Evolutionary conservation across 2,888 invertebrate species (phyloP), one percentile per base, ranked within the genome.

Genomic region (Dorcus parallelipipedus): DNA sequence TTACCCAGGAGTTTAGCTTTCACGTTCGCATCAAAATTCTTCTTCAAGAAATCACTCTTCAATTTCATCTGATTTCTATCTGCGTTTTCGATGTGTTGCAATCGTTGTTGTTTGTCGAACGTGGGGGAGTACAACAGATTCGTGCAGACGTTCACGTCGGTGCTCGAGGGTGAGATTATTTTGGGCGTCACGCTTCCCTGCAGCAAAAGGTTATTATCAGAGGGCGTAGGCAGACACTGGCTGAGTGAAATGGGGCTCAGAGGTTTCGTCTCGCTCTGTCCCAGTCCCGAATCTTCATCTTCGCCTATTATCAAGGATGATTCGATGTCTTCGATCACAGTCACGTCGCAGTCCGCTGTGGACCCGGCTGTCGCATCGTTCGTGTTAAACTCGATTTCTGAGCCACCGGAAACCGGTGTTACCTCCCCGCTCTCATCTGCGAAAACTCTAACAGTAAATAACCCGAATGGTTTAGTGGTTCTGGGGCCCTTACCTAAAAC

Each of bases 291-390:
- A 33, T 59, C 56, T 45, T 63, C 62, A 38, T 70, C 69, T 52
- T 71, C 70, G 9, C 62, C 62, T 52, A 64, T 50, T 10, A 58
- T 52, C 39, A 65, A 50, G 26, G 64, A 68, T 2, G 66, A 64
- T 53, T 75, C 74, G 7, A 74, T 71, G 49, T 77, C 76, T 68
- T 76, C 76, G 0, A 73, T 76, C 69, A 84, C 83, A 72, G 83
- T 78, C 39, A 84, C 77, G 65, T 84, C 84, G 61, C 82, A 84
- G 67, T 85, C 84, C 4, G 83, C 82, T 66, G 80, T 80, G 48
- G 87, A 87, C 60, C 86, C 87, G 70, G 86, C 85, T 54, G 87
- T 87, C 56, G 86, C 86, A 73, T 87, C 84, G 71, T 82, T 86
- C 75, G 86, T 86, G 75, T 86, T 86, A 67, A 86, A 83, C 65